Conservation (phyloP, 1,140 invertebrate species). For the Drosophila nebulosa region DNA sequence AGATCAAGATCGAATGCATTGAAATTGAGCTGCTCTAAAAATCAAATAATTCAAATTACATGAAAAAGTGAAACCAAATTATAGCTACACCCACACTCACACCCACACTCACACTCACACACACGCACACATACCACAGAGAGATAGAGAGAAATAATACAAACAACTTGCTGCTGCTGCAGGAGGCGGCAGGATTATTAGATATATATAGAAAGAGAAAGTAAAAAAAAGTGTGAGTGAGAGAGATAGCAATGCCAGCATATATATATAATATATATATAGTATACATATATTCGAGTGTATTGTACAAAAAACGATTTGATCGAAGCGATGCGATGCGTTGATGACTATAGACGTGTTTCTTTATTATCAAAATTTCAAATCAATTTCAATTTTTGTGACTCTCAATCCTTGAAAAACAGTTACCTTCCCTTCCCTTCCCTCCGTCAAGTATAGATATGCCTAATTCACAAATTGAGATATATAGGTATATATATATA, state of each 20-base stretch:
- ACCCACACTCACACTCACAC: conserved; percentile 16
- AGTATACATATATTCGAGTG: conserved; percentile 21
- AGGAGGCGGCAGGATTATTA: conserved; percentile 15
- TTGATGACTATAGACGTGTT: background rate
- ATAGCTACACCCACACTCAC: conserved; percentile 54
- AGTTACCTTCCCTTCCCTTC: too few species aligned
- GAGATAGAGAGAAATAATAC: background rate
- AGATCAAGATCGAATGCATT: conserved; percentile 42
- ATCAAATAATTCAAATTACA: conserved; percentile 55
- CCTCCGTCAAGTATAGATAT: background rate
- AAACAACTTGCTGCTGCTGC: conserved; percentile 35
- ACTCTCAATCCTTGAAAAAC: background rate
- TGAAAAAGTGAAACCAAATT: conserved; percentile 43
- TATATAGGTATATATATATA: conserved; percentile 9
- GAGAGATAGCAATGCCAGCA: conserved; percentile 20
- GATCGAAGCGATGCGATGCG: too few species aligned
- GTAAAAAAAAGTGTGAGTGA: background rate
- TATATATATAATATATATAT: conserved; percentile 26
- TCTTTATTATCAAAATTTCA: background rate
- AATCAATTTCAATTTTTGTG: background rate
- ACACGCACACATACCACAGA: too few species aligned
- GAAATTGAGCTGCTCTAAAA: conserved; percentile 45
- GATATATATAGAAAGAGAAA: background rate
- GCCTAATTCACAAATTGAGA: background rate
- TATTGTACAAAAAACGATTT: conserved; percentile 48